Evolutionary conservation across 2,113 vertebrate genomes (phyloP).

Genomic region (Hiodon alosoides): DNA sequence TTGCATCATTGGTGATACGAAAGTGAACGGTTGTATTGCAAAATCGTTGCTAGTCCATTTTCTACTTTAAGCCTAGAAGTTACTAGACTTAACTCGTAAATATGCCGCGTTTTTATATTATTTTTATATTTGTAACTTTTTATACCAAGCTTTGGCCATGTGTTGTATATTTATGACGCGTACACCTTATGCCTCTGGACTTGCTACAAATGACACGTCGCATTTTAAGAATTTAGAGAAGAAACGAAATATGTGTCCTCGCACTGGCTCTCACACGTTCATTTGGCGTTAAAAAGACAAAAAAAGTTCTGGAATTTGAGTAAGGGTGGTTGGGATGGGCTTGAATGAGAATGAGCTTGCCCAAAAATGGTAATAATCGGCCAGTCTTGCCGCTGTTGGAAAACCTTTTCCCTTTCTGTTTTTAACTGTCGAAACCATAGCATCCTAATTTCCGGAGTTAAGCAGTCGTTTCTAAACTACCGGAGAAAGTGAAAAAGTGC

Average conservation of each 20-base stretch:
- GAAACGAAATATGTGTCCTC: constrained; percentile 29
- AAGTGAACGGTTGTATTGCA: neutral
- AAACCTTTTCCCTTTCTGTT: constrained; percentile 50
- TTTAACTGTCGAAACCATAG: constrained; percentile 33
- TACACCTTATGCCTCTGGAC: too few relatives aligned
- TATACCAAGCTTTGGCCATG: too few relatives aligned
- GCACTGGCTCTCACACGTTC: constrained; percentile 37
- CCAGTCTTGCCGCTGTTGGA: constrained; percentile 64
- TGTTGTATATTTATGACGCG: too few relatives aligned
- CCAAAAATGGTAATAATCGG: constrained; percentile 77
- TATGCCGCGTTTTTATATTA: neutral
- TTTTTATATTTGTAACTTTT: too few relatives aligned
- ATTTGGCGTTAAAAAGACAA: constrained; percentile 38
- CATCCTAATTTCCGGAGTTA: constrained; percentile 60
- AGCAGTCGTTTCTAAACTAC: constrained; percentile 61
- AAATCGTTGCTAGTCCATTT: neutral
- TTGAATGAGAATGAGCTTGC: constrained; percentile 64
- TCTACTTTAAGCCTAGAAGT: neutral
- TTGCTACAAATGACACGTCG: neutral
- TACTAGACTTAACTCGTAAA: neutral
- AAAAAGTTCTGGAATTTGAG: constrained; percentile 60
- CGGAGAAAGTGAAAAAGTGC: constrained; percentile 32
- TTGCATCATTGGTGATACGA: neutral
- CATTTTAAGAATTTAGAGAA: constrained; percentile 28
- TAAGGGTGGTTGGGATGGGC: constrained; percentile 66